Evolutionary conservation across 2,113 vertebrate species (phyloP), one percentile per base, ranked within the genome.

Genomic region (Ceyx cyanopectus): DNA sequence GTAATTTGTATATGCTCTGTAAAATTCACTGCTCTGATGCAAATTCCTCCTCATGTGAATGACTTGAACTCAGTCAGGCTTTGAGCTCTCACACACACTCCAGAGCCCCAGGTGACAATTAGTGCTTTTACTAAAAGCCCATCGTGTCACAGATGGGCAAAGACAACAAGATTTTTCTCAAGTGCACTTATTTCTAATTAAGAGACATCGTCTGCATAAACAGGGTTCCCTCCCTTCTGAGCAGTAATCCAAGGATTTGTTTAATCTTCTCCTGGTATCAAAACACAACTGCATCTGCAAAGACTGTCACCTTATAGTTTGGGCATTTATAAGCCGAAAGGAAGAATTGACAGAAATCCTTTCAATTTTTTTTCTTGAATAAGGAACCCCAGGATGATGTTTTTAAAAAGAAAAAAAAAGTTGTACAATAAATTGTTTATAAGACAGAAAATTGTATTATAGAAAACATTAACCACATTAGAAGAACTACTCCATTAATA

Each of bases 181-280:
- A 95, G 86, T 73, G 46, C 67, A 51, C 77, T 92, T 84, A 32
- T 73, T 54, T 69, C 81, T 95, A 86, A 89, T 76, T 62, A 91
- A 51, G 75, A 89, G 32, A 75, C 24, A 62, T 41, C 4, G 12
- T 12, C 63, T 40, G 30, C 13, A 75, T 24, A 87, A 92, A 94
- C 20, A 79, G 73, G 23, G 24, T 5, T 92, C 46, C 24, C 37
- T 48, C 26, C 53, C 41, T 81, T 63, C 66, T 58, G n/a, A 92
- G 69, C 63, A 81, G 58, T 23, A 81, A 62, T 53, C 12, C 40
- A 70, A 58, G 48, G 41, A 48, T 30, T 22, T 3, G 2, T 57
- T 88, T 26, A 76, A 76, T 73, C 23, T 46, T 48, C 13, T 75
- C 14, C 24, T 43, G 24, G 30, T 46, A 74, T 32, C 84, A 68